These are phyloP conservation scores for Carapus acus DNA, from an alignment of 2,797 vertebrate genomes.

Conservation along the genomic window DNA sequence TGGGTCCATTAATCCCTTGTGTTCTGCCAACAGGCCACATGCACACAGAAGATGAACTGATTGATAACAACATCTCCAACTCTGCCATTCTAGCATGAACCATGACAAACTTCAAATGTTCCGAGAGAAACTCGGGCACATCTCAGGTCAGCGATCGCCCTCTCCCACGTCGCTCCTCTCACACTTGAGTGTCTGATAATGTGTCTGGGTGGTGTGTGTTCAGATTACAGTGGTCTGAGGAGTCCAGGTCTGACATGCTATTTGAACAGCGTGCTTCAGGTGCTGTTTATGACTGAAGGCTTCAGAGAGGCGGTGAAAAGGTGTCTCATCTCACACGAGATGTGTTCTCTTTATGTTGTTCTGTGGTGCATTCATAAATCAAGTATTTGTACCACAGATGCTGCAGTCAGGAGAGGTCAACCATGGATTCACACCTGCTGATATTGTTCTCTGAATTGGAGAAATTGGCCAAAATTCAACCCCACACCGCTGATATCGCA, in stretches of 20 bases:
- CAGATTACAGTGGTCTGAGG: constrained; percentile 59
- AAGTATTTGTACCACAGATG: neutral
- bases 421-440: constrained; percentile 32
- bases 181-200: neutral
- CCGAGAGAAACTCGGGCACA: constrained; percentile 12
- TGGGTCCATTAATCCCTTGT: neutral
- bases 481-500: constrained; percentile 32
- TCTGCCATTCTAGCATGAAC: constrained; percentile 19
- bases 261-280: constrained; percentile 68
- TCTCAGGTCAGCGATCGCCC: constrained; percentile 44
- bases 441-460: constrained; percentile 51
- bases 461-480: rapidly evolving
- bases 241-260: constrained; percentile 72
- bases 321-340: constrained; percentile 22
- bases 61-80: neutral
- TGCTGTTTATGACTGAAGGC: constrained; percentile 67
- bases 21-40: constrained; percentile 9
- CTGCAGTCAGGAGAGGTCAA: neutral
- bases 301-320: constrained; percentile 56
- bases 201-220: neutral
- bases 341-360: too few relatives aligned
- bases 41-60: neutral
- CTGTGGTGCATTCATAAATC: too few relatives aligned
- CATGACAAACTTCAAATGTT: neutral
- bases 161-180: too few relatives aligned